phyloP scores from a whole-genome alignment of 2,797 vertebrate species.

The Onychomys torridus region DNA sequence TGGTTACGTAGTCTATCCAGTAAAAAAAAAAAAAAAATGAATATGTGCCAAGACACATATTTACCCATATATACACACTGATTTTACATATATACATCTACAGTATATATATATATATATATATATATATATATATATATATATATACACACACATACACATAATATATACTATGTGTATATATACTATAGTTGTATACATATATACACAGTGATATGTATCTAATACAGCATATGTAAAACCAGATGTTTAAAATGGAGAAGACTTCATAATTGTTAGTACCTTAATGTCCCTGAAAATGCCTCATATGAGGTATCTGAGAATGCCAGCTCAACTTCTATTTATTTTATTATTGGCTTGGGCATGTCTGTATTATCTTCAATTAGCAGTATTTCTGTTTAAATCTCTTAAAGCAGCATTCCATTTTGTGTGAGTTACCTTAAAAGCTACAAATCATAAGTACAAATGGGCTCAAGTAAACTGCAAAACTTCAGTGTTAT shows the following conservation, averaged over 20 bases:
- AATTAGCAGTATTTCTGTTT: background rate
- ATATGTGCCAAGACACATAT: background rate
- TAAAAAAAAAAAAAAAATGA: constrained; percentile 36
- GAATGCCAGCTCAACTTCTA: background rate
- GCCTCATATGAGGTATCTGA: background rate
- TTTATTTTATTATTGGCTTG: background rate
- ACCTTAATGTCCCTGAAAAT: background rate
- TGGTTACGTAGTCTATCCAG: background rate
- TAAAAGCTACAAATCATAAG: background rate
- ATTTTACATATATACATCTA: background rate
- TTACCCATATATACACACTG: background rate
- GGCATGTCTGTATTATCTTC: background rate
- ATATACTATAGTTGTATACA: background rate
- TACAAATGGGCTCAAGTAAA: background rate
- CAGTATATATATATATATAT: too few species aligned
- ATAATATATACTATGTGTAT: too few species aligned
- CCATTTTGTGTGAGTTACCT: background rate
- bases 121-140: too few species aligned
- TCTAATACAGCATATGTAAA: constrained; percentile 29
- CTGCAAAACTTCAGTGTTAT: background rate
- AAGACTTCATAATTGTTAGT: background rate
- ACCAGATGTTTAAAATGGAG: background rate
- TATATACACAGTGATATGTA: background rate
- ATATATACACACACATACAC: too few species aligned
- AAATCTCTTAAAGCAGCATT: constrained; percentile 11